phyloP scores from a whole-genome alignment of 2,113 vertebrate genomes.

The Micronisus gabar region DNA sequence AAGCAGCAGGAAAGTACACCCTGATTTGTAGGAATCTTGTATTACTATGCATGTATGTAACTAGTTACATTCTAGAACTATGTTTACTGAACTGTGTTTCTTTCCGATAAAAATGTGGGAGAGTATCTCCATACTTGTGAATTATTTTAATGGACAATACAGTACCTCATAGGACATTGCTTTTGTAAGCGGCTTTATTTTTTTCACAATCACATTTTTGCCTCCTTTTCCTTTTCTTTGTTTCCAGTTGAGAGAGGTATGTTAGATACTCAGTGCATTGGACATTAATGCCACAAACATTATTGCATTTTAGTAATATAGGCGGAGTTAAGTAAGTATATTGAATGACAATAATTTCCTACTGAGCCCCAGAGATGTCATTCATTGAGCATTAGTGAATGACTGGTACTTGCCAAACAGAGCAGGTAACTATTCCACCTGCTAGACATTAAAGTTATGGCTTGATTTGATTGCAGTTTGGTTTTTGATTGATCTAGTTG shows the following conservation, averaged over 20 bases:
- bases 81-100: not conserved
- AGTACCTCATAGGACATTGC: not conserved
- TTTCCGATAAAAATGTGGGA: not conserved
- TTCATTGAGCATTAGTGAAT: not conserved
- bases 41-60: not conserved
- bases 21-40: not conserved
- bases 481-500: not conserved
- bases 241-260: not conserved
- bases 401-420: not conserved
- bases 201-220: not conserved
- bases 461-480: not conserved
- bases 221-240: not conserved
- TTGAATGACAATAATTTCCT: not conserved
- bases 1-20: not conserved
- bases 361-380: not conserved
- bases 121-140: not conserved
- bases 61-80: not conserved
- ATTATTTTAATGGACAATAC: not conserved
- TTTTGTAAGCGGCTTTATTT: not conserved
- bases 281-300: not conserved
- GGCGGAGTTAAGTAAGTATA: not conserved
- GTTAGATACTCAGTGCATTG: not conserved
- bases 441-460: not conserved
- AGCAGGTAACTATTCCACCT: not conserved
- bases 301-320: not conserved